phyloP scores from a whole-genome alignment of 2,113 vertebrate species.

The Hiodon tergisus region DNA sequence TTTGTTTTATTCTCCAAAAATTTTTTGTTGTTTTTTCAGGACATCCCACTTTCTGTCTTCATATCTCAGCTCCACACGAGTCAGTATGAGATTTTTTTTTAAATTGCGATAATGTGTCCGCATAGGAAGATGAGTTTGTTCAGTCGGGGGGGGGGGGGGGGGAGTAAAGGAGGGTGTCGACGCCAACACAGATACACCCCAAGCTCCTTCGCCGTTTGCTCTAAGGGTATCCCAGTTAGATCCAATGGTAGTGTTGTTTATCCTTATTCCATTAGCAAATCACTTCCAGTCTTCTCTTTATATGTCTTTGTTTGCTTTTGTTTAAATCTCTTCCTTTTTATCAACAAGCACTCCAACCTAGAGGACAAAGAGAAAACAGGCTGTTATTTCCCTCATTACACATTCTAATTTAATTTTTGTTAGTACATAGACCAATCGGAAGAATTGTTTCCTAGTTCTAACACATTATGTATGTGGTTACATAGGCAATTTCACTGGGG shows the following conservation, averaged over 20 bases:
- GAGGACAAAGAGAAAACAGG: no score
- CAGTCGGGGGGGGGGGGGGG: neutral
- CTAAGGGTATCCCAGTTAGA: slow-evolving; percentile 54
- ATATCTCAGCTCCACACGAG: slow-evolving; percentile 44
- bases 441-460: no score
- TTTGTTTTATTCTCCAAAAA: slow-evolving; percentile 42
- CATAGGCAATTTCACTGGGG: no score
- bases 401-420: no score
- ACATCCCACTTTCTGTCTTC: slow-evolving; percentile 47
- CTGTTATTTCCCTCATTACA: no score
- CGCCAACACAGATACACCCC: slow-evolving; percentile 63
- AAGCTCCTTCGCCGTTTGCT: slow-evolving; percentile 71
- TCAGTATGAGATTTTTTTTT: slow-evolving; percentile 55
- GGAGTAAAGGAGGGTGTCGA: slow-evolving; percentile 23
- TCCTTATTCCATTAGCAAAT: slow-evolving; percentile 50
- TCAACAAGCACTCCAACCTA: no score
- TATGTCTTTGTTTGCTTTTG: slow-evolving; percentile 35
- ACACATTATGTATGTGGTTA: no score
- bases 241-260: slow-evolving; percentile 43
- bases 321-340: no score
- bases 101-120: slow-evolving; percentile 5
- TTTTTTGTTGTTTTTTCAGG: slow-evolving; percentile 28
- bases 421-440: no score
- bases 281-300: slow-evolving; percentile 46
- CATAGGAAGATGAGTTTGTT: neutral